These are phyloP conservation scores for Cylloceria caligata DNA, from an alignment of 2,888 invertebrate species.

Conservation along the genomic window DNA sequence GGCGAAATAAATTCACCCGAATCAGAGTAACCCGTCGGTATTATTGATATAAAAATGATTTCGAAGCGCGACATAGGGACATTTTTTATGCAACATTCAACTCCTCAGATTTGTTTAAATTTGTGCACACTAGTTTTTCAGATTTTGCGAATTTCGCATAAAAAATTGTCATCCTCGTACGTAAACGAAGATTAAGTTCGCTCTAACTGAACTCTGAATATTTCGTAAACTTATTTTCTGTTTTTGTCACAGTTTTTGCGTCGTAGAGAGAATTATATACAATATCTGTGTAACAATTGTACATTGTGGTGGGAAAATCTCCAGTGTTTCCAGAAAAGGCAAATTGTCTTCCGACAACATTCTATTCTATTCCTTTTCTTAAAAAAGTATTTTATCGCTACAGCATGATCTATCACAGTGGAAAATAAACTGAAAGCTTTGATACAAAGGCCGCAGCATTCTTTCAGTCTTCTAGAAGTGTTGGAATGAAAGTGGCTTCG, in stretches of 20 bases:
- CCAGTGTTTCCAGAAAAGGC: background rate
- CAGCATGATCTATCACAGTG: background rate
- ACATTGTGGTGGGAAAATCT: background rate
- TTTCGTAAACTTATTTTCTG: background rate
- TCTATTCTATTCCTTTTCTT: background rate
- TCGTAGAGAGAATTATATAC: background rate
- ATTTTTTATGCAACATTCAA: too few relatives aligned
- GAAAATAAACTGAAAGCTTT: conserved; percentile 24
- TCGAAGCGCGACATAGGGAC: too few relatives aligned
- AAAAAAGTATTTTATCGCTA: background rate
- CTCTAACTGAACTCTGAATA: background rate
- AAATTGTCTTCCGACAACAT: conserved; percentile 25
- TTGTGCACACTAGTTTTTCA: too few relatives aligned
- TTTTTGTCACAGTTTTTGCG: background rate
- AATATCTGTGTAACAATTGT: background rate
- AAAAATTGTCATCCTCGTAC: too few relatives aligned
- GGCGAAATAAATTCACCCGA: too few relatives aligned
- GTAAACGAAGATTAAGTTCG: background rate
- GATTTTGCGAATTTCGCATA: too few relatives aligned
- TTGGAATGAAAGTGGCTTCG: conserved; percentile 41
- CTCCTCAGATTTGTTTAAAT: too few relatives aligned
- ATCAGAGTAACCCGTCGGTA: too few relatives aligned
- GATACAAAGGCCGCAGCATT: conserved; percentile 23
- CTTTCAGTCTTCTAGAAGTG: background rate
- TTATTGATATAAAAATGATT: too few relatives aligned